Base-by-base conservation (phyloP, 1,140 invertebrate species). In the Stratiolaelaps scimitus region DNA sequence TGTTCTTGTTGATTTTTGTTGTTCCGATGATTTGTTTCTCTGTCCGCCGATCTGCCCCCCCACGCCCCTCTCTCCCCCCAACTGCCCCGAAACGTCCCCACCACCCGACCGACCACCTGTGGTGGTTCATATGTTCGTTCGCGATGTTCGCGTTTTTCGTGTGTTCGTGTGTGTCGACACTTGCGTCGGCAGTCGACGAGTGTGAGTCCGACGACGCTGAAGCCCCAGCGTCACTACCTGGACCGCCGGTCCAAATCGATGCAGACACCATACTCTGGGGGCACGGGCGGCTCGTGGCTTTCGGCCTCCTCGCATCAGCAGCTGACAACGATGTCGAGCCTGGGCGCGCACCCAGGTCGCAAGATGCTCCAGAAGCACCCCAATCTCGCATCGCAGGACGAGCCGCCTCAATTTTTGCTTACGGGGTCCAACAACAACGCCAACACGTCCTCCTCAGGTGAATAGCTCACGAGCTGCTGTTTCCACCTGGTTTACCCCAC, bases 141-240 rank as follows among this genome's bases (percentile, higher is more conserved):
- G 26, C 10, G 53, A 60, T 26, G 53, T 60, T 60, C 7, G 20
- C 47, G 15, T 34, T 19, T n/a, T 60, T 60, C 26, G 47, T 28
- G 19, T 48, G 4, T 6, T 48, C 15, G 4, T 15, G 47, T 48
- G 26, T 40, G 10, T 40, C 34, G 10, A 40, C 34, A 10, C 5
- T 40, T 40, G 34, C 34, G 4, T 40, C 34, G 28, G 5, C 53
- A 60, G 53, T 60, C 53, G 23, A 26, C 53, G 34, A 60, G 53
- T 60, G 53, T 60, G 53, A 60, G 53, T 23, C 53, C 53, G 53
- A 60, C 53, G 23, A 60, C 53, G 34, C 53, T 60, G 53, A 60
- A 60, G 53, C 23, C 53, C 17, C 53, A 60, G 34, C 53, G 53
- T 26, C 53, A 60, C 34, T 60, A 29, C 34, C 53, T 60, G 15